Conservation (phyloP, 2,888 invertebrate genomes). For the Acholoe squamosa region DNA sequence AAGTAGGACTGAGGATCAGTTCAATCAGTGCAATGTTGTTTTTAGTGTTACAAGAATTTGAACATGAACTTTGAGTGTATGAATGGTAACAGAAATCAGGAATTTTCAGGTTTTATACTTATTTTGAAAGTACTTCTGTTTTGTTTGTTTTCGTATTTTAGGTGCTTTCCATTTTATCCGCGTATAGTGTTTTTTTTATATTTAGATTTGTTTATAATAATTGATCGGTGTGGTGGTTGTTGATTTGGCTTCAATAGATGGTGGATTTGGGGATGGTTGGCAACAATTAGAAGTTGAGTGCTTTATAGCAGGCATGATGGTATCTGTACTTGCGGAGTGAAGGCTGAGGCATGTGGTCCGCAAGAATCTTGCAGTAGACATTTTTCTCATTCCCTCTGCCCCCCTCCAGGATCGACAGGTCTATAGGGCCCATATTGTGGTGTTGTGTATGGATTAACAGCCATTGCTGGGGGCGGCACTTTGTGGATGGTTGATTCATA, state of each 20-base stretch:
- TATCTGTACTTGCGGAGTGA: constrained; percentile 39
- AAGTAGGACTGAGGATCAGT: not conserved
- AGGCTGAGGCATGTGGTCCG: constrained; percentile 48
- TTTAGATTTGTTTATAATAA: no score
- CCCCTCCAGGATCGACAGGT: constrained; percentile 43
- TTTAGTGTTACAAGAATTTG: no score
- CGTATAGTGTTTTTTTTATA: no score
- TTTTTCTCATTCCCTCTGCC: constrained; percentile 8
- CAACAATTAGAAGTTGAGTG: constrained; percentile 39
- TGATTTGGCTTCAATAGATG: not conserved
- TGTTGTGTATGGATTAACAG: not conserved
- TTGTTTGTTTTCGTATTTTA: no score
- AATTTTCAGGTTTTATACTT: no score
- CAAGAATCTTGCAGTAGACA: constrained; percentile 53
- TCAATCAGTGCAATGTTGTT: not conserved
- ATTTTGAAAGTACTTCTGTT: no score
- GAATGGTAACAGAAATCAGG: no score
- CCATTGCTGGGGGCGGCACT: not conserved
- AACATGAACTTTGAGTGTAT: no score
- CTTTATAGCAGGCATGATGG: constrained; percentile 22
- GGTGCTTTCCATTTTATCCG: no score
- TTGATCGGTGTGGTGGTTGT: no score
- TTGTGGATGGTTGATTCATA: constrained; percentile 37
- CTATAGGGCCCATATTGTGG: constrained; percentile 29
- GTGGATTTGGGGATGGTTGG: not conserved